Percentiles rank a stretch among this genome's conserved stretches.
These are phyloP conservation scores for Synodontis membranacea DNA, from an alignment of 2,113 vertebrate genomes.

Conservation along the genomic window DNA sequence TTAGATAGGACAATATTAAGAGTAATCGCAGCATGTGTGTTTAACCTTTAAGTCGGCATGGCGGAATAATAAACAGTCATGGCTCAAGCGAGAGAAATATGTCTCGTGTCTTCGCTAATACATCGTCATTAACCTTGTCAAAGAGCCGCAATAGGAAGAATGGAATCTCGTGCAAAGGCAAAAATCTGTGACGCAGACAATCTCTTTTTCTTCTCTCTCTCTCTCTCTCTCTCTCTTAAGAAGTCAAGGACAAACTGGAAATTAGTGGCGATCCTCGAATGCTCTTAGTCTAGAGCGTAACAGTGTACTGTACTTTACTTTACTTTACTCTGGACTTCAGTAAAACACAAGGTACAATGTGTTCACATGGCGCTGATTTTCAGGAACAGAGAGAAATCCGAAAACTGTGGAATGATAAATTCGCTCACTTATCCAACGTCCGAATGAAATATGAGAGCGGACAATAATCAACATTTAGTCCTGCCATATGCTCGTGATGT, in stretches of 20 bases:
- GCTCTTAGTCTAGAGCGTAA: no score
- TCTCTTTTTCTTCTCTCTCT: not conserved
- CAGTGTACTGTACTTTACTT: not conserved
- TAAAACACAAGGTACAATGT: conserved; percentile 61
- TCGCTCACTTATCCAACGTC: conserved; percentile 65
- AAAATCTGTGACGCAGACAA: not conserved
- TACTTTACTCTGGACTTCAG: conserved; percentile 62
- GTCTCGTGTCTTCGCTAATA: conserved; percentile 34
- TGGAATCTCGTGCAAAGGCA: conserved; percentile 7
- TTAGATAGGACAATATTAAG: conserved; percentile 50
- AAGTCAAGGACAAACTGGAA: conserved; percentile 69
- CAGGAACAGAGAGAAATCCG: conserved; percentile 33
- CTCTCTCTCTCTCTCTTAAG: not conserved
- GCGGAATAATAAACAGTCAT: conserved; percentile 48
- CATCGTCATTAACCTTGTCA: conserved; percentile 52
- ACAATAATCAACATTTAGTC: conserved; percentile 75
- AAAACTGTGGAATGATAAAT: conserved; percentile 69
- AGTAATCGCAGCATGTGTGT: conserved; percentile 36
- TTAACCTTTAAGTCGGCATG: conserved; percentile 47
- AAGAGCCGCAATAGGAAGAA: conserved; percentile 23
- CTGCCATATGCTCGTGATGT: conserved; percentile 70
- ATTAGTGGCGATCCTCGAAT: conserved; percentile 59
- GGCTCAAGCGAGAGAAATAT: conserved; percentile 44
- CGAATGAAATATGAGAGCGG: conserved; percentile 72
- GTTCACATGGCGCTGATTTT: conserved; percentile 69